A percentile compares a stretch with the other conserved stretches of the same genome.
Evolutionary conservation across 2,113 vertebrate species (phyloP).

Genomic region (Periophthalmus modestus): DNA sequence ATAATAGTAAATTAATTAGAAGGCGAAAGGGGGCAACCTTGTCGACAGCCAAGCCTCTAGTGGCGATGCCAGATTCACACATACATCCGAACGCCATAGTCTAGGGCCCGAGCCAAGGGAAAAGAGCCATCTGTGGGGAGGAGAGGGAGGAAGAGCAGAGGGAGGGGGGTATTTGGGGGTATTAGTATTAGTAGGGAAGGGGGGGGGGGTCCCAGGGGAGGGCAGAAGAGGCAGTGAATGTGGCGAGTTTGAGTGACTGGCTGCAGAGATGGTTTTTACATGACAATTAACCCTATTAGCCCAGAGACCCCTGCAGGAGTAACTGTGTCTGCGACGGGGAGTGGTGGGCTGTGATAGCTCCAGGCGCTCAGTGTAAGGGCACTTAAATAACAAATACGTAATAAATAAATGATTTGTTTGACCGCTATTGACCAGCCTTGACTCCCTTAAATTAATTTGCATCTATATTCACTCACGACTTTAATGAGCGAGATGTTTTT

Average conservation of each 20-base stretch:
- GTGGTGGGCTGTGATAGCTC: not conserved
- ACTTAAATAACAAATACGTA: not conserved
- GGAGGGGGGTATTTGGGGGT: not conserved
- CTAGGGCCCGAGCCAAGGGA: slow-evolving; percentile 76
- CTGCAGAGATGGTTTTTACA: slow-evolving; percentile 88
- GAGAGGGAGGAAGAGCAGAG: not conserved
- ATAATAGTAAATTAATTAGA: slow-evolving; percentile 99
- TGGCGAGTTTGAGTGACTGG: slow-evolving; percentile 57
- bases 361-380: not conserved
- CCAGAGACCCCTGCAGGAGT: slow-evolving; percentile 39
- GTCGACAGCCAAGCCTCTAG: slow-evolving; percentile 86
- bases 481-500: too few species aligned
- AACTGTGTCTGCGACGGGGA: slow-evolving; percentile 10
- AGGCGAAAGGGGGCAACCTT: slow-evolving; percentile 91
- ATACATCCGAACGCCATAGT: slow-evolving; percentile 11
- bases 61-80: slow-evolving; percentile 84
- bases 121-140: slow-evolving; percentile 92
- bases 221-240: slow-evolving; percentile 22
- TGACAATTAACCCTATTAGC: slow-evolving; percentile 99
- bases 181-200: slow-evolving; percentile 15
- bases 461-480: not conserved
- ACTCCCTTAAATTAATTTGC: not conserved
- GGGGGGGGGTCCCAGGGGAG: slow-evolving; percentile 84
- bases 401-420: not conserved
- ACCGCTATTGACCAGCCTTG: not conserved